Conservation (phyloP, 2,113 vertebrate species). For the Poeciliopsis occidentalis region DNA sequence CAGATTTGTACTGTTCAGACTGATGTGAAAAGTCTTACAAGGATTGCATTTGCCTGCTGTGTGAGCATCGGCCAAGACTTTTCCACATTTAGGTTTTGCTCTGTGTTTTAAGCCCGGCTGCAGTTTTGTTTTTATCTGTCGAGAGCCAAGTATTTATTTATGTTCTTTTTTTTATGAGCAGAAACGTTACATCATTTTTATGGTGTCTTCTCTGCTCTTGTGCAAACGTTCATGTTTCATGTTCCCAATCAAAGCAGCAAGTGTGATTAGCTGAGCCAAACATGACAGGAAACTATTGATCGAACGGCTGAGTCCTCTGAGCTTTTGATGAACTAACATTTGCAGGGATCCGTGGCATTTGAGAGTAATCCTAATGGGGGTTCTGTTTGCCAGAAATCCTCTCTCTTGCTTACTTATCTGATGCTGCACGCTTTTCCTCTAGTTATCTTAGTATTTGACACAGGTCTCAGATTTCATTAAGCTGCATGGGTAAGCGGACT, state of each 20-base stretch:
- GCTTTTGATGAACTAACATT: conserved; percentile 68
- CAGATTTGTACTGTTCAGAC: too few species aligned
- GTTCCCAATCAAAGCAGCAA: conserved; percentile 60
- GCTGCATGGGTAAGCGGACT: conserved; percentile 65
- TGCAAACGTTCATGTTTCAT: conserved; percentile 54
- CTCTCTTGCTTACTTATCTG: conserved; percentile 59
- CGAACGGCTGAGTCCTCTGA: conserved; percentile 48
- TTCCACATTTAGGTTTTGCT: conserved; percentile 46
- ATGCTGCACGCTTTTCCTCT: conserved; percentile 65
- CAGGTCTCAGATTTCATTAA: conserved; percentile 65
- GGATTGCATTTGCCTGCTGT: too few species aligned
- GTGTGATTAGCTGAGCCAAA: conserved; percentile 55
- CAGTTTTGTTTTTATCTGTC: conserved; percentile 24
- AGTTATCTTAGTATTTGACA: conserved; percentile 68
- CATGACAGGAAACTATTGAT: conserved; percentile 64
- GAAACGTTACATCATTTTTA: conserved; percentile 46
- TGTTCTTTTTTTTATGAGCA: conserved; percentile 14
- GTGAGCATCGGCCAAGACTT: conserved; percentile 16
- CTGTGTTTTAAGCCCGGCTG: conserved; percentile 38
- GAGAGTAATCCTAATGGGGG: conserved; percentile 62
- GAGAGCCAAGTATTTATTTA: neutral
- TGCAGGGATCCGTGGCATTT: conserved; percentile 67
- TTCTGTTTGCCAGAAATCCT: conserved; percentile 45
- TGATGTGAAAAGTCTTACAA: too few species aligned
- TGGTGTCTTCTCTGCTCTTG: conserved; percentile 20